phyloP scores from a whole-genome alignment of 2,113 vertebrate species.

The Spea multiplicata region DNA sequence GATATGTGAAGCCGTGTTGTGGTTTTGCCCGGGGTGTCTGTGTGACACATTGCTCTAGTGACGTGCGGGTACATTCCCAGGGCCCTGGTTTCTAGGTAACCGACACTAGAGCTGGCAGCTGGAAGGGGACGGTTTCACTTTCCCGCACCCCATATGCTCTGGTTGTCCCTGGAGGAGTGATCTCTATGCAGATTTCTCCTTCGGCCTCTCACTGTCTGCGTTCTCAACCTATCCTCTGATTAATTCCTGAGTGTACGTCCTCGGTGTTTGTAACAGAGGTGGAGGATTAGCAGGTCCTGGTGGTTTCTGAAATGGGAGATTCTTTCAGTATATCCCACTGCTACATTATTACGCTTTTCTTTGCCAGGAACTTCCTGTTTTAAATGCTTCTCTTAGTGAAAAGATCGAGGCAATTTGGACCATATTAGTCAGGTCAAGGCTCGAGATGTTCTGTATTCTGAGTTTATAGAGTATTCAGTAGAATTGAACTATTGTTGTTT shows the following conservation, averaged over 20 bases:
- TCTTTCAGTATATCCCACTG: neutral
- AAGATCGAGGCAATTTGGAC: no score
- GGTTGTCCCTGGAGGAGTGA: conserved; percentile 91
- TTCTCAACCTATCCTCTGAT: conserved; percentile 78
- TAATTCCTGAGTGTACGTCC: conserved; percentile 77
- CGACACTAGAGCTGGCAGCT: conserved; percentile 76
- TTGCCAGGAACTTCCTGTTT: no score
- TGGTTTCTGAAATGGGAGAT: neutral
- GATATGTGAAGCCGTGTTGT: neutral
- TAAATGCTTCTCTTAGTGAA: no score
- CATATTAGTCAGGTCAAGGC: no score
- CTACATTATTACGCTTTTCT: no score
- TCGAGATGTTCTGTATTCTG: no score
- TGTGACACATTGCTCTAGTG: conserved; percentile 63
- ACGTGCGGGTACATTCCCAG: conserved; percentile 62
- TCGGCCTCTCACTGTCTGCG: conserved; percentile 64
- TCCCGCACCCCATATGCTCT: conserved; percentile 95
- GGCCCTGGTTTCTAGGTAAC: conserved; percentile 87
- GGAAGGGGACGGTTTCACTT: conserved; percentile 76
- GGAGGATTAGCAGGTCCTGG: neutral
- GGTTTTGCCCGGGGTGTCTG: conserved; percentile 54
- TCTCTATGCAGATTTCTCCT: conserved; percentile 84
- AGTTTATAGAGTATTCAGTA: no score
- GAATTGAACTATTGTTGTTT: no score
- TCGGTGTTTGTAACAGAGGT: neutral